phyloP scores from a whole-genome alignment of 2,113 vertebrate species.

The Eleginops maclovinus region DNA sequence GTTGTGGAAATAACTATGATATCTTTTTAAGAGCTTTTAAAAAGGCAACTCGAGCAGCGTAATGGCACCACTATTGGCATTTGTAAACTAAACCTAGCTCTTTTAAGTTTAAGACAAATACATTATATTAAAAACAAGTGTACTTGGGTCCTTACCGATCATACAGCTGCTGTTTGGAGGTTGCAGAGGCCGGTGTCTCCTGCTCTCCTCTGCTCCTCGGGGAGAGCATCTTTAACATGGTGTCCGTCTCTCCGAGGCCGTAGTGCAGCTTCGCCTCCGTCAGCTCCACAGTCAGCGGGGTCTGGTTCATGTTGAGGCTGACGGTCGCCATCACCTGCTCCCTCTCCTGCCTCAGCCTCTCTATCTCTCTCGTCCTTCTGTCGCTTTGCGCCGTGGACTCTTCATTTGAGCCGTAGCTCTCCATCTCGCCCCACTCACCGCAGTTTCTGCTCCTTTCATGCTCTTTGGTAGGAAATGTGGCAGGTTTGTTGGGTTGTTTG shows the following conservation, averaged over 20 bases:
- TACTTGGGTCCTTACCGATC: constrained; percentile 80
- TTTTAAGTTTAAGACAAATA: neutral
- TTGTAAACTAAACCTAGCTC: neutral
- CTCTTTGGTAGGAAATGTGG: constrained; percentile 26
- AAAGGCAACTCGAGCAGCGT: neutral
- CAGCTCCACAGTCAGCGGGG: constrained; percentile 90
- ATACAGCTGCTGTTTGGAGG: constrained; percentile 85
- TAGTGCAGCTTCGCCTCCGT: constrained; percentile 92
- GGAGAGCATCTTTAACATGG: constrained; percentile 88
- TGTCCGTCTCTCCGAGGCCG: constrained; percentile 90
- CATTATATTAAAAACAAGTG: neutral
- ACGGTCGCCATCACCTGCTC: constrained; percentile 88
- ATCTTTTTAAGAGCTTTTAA: neutral
- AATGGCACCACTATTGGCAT: neutral
- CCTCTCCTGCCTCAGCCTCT: constrained; percentile 84
- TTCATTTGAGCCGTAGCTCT: constrained; percentile 44
- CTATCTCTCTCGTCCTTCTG: constrained; percentile 82
- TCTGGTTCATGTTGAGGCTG: constrained; percentile 84
- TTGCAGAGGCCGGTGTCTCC: constrained; percentile 30
- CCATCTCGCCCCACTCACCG: constrained; percentile 14
- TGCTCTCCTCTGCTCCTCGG: constrained; percentile 77
- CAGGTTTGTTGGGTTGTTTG: constrained; percentile 18
- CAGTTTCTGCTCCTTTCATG: constrained; percentile 43
- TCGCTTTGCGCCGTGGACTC: constrained; percentile 34
- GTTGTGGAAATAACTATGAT: too few relatives aligned